Evolutionary conservation across 2,113 vertebrate species (phyloP).

Genomic region (Tor tambroides): DNA sequence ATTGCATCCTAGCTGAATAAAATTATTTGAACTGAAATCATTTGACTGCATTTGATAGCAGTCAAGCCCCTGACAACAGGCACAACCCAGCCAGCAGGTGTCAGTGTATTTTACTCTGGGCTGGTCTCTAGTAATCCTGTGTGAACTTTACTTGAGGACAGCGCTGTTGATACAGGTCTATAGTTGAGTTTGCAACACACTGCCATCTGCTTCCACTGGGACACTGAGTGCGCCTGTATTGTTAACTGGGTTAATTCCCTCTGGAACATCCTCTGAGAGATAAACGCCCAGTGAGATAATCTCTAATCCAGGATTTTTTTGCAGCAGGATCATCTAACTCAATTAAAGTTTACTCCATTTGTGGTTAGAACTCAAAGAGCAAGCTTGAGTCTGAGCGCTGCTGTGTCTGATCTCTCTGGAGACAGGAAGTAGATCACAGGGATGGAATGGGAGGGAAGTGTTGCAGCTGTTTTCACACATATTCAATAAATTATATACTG

Average conservation of each 20-base stretch:
- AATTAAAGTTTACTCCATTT: slow-evolving; percentile 41
- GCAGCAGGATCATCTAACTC: slow-evolving; percentile 41
- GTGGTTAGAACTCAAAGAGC: slow-evolving; percentile 2
- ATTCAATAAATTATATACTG: neutral
- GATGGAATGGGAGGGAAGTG: neutral
- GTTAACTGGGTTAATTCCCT: slow-evolving; percentile 38
- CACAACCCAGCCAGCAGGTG: neutral
- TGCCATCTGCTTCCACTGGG: slow-evolving; percentile 8
- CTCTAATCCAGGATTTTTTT: slow-evolving; percentile 36
- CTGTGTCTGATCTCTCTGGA: neutral
- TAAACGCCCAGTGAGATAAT: slow-evolving; percentile 31
- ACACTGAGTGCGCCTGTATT: neutral
- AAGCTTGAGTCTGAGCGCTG: neutral
- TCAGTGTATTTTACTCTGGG: neutral
- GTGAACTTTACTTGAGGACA: neutral
- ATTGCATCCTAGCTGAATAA: neutral
- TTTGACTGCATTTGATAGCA: neutral
- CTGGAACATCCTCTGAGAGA: slow-evolving; percentile 32
- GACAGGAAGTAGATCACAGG: neutral
- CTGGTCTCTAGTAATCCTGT: neutral
- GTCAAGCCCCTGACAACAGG: neutral
- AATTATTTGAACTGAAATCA: neutral
- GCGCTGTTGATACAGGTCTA: neutral
- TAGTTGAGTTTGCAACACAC: neutral
- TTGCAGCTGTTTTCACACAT: neutral